These are phyloP conservation scores for Protophormia terraenovae DNA, from an alignment of 2,888 invertebrate species.

Conservation along the genomic window DNA sequence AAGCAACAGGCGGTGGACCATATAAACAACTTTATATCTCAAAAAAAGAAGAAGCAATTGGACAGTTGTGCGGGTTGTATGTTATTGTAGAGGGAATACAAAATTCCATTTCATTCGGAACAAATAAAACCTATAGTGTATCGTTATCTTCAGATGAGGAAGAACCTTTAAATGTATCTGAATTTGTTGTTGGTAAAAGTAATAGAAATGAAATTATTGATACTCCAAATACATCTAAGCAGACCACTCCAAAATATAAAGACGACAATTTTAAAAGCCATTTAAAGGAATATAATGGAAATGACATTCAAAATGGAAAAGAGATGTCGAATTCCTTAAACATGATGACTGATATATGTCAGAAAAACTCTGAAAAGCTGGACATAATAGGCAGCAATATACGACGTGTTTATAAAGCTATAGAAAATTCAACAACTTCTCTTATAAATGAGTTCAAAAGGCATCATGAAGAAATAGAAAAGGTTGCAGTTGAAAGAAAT, in stretches of 20 bases:
- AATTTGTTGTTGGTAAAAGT: background rate
- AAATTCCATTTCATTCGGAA: background rate
- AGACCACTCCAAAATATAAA: background rate
- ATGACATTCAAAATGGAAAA: background rate
- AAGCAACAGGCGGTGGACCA: background rate
- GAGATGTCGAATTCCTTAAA: background rate
- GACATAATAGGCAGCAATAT: background rate
- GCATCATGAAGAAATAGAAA: conserved; percentile 6
- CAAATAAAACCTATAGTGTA: background rate
- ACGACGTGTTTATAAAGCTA: background rate
- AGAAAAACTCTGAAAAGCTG: background rate
- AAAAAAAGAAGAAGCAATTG: background rate
- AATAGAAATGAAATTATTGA: background rate
- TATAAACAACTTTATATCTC: conserved; percentile 3
- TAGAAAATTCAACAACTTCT: background rate
- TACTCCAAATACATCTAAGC: background rate
- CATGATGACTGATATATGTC: background rate
- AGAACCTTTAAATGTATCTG: background rate
- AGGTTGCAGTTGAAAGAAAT: background rate
- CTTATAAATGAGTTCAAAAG: background rate
- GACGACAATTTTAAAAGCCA: background rate
- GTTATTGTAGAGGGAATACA: background rate
- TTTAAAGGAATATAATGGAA: background rate
- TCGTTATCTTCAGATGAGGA: background rate
- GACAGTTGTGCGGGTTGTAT: background rate